A percentile compares a stretch with the other conserved stretches of the same genome.
Conservation (phyloP, 2,797 vertebrate species). For the Petrocephalus sullivani region DNA sequence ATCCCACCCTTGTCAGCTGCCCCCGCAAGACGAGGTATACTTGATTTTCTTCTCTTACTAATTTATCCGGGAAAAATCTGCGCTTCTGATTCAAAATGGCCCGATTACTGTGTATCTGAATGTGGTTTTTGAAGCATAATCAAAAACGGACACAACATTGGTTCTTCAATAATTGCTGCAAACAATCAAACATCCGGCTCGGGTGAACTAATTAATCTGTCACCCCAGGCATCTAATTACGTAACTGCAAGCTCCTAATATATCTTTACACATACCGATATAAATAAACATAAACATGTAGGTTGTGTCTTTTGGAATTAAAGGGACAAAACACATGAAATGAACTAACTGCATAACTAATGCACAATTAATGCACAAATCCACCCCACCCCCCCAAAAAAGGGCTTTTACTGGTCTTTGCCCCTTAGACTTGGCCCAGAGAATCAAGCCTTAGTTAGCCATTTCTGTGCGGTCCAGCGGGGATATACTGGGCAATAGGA, state of each 20-base stretch:
- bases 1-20: neutral
- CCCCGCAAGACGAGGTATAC: neutral
- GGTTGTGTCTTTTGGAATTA: neutral
- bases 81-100: neutral
- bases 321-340: neutral
- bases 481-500: too few relatives aligned
- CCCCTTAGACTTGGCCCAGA: neutral
- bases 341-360: neutral
- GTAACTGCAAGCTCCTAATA: neutral
- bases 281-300: neutral
- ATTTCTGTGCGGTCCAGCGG: too few relatives aligned
- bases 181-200: neutral
- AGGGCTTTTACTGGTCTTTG: neutral
- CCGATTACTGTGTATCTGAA: neutral
- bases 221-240: neutral
- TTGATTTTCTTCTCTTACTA: neutral
- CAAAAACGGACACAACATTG: neutral
- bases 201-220: neutral
- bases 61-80: neutral
- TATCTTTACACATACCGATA: neutral
- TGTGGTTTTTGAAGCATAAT: neutral
- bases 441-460: neutral
- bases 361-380: neutral
- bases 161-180: neutral
- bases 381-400: neutral